Conservation (phyloP, 2,797 vertebrate species). For the Sorex maritimensis region DNA sequence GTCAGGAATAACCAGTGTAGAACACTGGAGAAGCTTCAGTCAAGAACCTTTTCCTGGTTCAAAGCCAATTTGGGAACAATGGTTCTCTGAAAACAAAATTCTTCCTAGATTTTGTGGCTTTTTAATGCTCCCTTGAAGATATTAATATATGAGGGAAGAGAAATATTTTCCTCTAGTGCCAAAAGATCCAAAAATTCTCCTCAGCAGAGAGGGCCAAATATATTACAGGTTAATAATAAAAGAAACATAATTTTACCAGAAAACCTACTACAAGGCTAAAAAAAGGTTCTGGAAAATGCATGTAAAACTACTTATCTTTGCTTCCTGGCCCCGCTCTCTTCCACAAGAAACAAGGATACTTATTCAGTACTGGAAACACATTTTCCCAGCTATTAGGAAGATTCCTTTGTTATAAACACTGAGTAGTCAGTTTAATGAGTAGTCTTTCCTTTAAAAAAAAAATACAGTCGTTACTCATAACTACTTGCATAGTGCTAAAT, state of each 20-base stretch:
- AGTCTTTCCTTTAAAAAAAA: background rate
- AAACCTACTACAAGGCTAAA: constrained; percentile 22
- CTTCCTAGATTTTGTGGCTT: background rate
- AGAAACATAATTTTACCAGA: constrained; percentile 28
- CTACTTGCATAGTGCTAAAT: background rate
- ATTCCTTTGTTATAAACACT: background rate
- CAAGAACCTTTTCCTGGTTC: constrained; percentile 17
- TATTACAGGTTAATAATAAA: constrained; percentile 53
- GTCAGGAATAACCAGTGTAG: background rate
- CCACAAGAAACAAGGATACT: background rate
- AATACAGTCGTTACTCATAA: background rate
- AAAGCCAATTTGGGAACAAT: constrained; percentile 48
- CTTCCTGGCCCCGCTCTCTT: background rate
- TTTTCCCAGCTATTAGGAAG: constrained; percentile 5
- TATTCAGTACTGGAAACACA: background rate
- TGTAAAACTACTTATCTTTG: background rate
- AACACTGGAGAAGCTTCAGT: background rate
- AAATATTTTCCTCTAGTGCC: background rate
- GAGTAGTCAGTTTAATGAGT: background rate
- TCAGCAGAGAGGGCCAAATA: constrained; percentile 41
- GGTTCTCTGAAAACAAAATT: constrained; percentile 61
- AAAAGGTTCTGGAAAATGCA: constrained; percentile 49
- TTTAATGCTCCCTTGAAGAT: background rate
- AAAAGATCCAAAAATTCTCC: constrained; percentile 7
- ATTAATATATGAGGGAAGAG: constrained; percentile 36